Evolutionary conservation across 2,888 invertebrate genomes (phyloP), one percentile per base, ranked within the genome.

Genomic region (Cheilosia variabilis): DNA sequence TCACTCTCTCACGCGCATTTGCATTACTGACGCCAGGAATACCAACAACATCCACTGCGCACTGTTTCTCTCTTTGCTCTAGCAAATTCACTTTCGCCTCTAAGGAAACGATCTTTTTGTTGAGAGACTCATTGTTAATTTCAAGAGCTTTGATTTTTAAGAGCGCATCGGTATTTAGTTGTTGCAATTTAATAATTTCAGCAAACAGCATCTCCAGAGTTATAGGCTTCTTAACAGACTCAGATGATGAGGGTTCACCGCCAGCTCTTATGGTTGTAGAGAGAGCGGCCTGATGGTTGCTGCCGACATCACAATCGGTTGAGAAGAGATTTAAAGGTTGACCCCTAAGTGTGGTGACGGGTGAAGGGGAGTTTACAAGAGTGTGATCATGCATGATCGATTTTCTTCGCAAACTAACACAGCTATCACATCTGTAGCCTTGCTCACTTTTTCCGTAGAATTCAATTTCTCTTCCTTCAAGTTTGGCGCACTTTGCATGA

Each of bases 81-180:
- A 68, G 34, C 15, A 45, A 68, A 22, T 68, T 69, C 5, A 31
- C 55, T 4, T 55, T 55, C 31, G 2, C 9, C 55, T 55, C 17
- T 5, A 58, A 10, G 31, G 27, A 34, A 47, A 47, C 24, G 58
- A 58, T 27, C 24, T 37, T 41, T 6, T 66, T 53, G 7, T 13
- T n/a, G 15, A 66, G 53, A 45, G 31, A 55, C 34, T 45, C 27
- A 31, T 45, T 55, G 31, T 7, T 31, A 13, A 55, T 15, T 7
- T 55, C 68, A 27, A 68, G 45, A 58, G 50, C 24, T 47, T 17
- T 50, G 15, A 58, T 71, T 58, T 71, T 71, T 50, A 71, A 37
- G 37, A 71, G 50, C 17, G 50, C 71, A n/a, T 58, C 41, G 24
- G 47, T 27, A 24, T 60, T 71, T 3, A 71, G 47, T 50, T 50